phyloP scores from a whole-genome alignment of 2,888 invertebrate genomes.

The Euspilapteryx auroguttella region DNA sequence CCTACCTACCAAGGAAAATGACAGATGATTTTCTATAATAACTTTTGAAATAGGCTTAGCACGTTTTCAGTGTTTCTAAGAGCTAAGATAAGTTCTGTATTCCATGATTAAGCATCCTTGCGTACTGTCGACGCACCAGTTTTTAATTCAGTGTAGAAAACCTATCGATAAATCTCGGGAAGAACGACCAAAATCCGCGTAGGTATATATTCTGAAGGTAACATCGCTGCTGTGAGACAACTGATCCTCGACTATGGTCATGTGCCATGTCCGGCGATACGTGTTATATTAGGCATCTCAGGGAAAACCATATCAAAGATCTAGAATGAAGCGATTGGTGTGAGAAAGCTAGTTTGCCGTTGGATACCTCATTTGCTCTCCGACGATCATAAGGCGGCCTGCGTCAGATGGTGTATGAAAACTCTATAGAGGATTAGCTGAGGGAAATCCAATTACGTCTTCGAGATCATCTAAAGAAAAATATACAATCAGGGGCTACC shows the following conservation, averaged over 20 bases:
- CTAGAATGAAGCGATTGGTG: constrained; percentile 7
- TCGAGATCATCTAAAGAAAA: too few species aligned
- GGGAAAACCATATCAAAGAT: constrained; percentile 10
- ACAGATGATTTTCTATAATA: too few species aligned
- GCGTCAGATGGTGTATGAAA: constrained; percentile 10
- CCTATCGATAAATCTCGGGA: constrained; percentile 15
- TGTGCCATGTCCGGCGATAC: not conserved
- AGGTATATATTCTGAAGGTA: not conserved
- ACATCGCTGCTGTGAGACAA: not conserved
- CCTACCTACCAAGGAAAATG: too few species aligned
- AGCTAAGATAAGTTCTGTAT: too few species aligned
- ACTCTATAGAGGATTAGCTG: too few species aligned
- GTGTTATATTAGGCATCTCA: constrained; percentile 7
- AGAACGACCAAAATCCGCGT: not conserved
- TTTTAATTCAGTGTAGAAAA: too few species aligned
- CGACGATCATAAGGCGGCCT: constrained; percentile 10
- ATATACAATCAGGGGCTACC: too few species aligned
- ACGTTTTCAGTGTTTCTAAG: too few species aligned
- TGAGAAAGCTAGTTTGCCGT: constrained; percentile 10
- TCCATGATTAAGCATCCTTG: too few species aligned
- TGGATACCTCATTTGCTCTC: constrained; percentile 9
- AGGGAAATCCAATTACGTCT: too few species aligned
- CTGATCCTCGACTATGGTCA: not conserved
- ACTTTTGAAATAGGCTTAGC: too few species aligned
- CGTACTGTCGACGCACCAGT: too few species aligned